Conservation (phyloP, 2,888 invertebrate species). For the Thecocarcelia acutangulata region DNA sequence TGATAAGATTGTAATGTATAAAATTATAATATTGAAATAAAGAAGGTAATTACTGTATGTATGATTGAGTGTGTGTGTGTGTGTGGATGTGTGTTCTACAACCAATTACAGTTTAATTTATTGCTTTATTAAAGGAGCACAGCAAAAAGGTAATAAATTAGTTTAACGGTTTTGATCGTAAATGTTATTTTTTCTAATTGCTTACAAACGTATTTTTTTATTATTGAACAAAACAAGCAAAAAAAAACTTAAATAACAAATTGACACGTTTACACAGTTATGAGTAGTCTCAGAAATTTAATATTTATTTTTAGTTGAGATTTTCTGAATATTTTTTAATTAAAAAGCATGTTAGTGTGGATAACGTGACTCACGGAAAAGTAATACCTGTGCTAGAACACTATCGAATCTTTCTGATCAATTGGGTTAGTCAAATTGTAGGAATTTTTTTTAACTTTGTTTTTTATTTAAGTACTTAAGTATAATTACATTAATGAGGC, state of each 20-base stretch:
- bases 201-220: constrained; percentile 1
- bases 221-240: neutral
- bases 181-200: constrained; percentile 6
- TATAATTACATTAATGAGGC: too few relatives aligned
- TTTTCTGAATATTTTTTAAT: too few relatives aligned
- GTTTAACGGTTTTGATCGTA: constrained; percentile 1
- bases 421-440: too few relatives aligned
- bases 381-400: too few relatives aligned
- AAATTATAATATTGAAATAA: constrained; percentile 34
- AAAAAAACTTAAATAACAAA: neutral
- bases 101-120: constrained; percentile 52
- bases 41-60: neutral
- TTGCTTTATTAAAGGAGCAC: constrained; percentile 24
- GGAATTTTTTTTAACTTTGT: too few relatives aligned
- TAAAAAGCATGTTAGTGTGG: too few relatives aligned
- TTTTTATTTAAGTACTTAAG: too few relatives aligned
- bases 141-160: constrained; percentile 36
- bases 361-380: too few relatives aligned
- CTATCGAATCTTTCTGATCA: too few relatives aligned
- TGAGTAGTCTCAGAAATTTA: too few relatives aligned
- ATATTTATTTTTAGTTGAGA: too few relatives aligned
- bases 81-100: neutral
- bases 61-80: neutral
- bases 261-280: neutral
- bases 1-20: constrained; percentile 34